Percentiles rank a stretch among this genome's conserved stretches.
phyloP scores from a whole-genome alignment of 1,140 invertebrate genomes.

The Matsumurasca onukii region DNA sequence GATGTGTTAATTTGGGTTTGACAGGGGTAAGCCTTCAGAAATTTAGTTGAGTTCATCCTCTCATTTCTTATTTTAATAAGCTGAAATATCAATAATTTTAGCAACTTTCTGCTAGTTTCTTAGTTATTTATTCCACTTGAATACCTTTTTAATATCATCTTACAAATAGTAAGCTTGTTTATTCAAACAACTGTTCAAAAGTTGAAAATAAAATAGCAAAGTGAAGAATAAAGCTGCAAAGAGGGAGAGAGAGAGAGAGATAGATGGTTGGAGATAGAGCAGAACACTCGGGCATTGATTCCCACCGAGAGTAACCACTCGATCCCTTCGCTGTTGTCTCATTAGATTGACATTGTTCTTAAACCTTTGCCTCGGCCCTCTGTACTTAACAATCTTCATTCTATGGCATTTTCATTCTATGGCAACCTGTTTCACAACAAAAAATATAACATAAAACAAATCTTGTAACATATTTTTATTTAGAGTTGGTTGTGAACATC shows the following conservation, averaged over 20 bases:
- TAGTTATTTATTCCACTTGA: no score
- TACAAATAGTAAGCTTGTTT: not conserved
- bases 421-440: not conserved
- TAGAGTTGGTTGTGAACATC: not conserved
- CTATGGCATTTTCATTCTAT: slow-evolving; percentile 31
- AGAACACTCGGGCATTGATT: not conserved
- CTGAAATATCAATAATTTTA: no score
- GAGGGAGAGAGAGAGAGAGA: not conserved
- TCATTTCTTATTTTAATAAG: no score
- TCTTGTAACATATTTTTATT: not conserved
- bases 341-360: not conserved
- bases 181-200: not conserved
- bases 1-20: no score
- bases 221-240: not conserved
- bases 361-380: not conserved
- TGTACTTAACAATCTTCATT: not conserved
- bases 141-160: no score
- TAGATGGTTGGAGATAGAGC: not conserved
- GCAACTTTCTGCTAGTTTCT: no score
- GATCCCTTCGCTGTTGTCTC: not conserved
- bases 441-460: not conserved
- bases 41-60: no score
- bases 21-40: no score
- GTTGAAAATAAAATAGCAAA: not conserved
- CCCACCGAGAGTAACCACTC: not conserved